A percentile compares a stretch with the other conserved stretches of the same genome.
phyloP scores from a whole-genome alignment of 2,113 vertebrate genomes.

The Pelobates fuscus region DNA sequence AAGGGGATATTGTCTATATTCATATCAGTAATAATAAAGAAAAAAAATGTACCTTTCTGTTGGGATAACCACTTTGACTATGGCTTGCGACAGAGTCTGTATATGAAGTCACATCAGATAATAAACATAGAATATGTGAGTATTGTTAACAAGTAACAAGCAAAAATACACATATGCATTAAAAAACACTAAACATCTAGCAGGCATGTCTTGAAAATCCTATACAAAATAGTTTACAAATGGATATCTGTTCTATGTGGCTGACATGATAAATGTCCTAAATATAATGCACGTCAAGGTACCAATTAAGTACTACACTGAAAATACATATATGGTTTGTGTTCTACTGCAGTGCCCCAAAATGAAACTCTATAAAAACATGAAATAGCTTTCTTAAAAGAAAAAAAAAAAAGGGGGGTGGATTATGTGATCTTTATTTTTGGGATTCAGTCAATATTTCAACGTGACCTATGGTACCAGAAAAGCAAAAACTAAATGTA shows the following conservation, averaged over 20 bases:
- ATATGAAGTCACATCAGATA: conserved; percentile 99
- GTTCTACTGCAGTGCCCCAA: neutral
- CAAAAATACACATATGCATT: conserved; percentile 98
- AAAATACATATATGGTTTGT: conserved; percentile 52
- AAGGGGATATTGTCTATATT: conserved; percentile 96
- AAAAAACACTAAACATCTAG: conserved; percentile 84
- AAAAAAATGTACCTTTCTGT: conserved; percentile 99
- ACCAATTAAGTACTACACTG: conserved; percentile 71
- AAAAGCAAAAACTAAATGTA: too few relatives aligned
- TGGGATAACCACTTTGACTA: conserved; percentile 99
- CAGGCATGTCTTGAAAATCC: conserved; percentile 83
- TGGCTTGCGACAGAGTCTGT: conserved; percentile 99
- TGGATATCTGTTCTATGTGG: neutral
- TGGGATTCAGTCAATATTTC: too few relatives aligned
- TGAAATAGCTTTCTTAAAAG: too few relatives aligned
- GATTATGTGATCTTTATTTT: too few relatives aligned
- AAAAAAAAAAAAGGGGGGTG: too few relatives aligned
- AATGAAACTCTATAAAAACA: too few relatives aligned
- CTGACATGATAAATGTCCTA: too few relatives aligned
- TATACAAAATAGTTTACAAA: conserved; percentile 44
- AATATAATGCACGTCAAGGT: conserved; percentile 73
- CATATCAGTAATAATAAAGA: conserved; percentile 98
- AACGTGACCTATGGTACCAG: too few relatives aligned
- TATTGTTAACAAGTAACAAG: conserved; percentile 99
- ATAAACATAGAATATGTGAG: conserved; percentile 99